Evolutionary conservation across 2,113 vertebrate genomes (phyloP), one percentile per base, ranked within the genome.

Genomic region (Euleptes europaea): DNA sequence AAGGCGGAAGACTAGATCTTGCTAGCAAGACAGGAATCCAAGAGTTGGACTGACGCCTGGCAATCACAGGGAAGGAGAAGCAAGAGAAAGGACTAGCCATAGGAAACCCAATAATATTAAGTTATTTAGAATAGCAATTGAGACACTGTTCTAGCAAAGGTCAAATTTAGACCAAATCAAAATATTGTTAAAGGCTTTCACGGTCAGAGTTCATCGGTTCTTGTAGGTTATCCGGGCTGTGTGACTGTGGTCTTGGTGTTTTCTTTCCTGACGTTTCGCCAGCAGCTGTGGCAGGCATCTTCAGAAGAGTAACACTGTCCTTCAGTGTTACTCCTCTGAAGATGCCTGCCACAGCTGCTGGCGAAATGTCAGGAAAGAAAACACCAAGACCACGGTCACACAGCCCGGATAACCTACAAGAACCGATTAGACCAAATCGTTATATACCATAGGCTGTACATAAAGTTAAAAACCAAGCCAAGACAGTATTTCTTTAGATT

Each of bases 401-500:
- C n/a, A n/a, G n/a, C n/a, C n/a, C n/a, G n/a, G n/a, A n/a, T n/a
- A n/a, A n/a, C n/a, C n/a, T n/a, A n/a, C n/a, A n/a, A n/a, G n/a
- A n/a, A n/a, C n/a, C n/a, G n/a, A n/a, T 33, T 67, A 67, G 66
- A 67, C 47, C 1, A 35, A 81, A n/a, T 38, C 14, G 47, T 74
- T 74, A 74, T 31, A 66, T 75, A 75, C 3, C 23, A 38, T 60
- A n/a, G 19, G 33, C 51, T 84, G 10, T 87, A 31, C 1, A 0
- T 80, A 26, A 0, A 0, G 60, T 40, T 57, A 3, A 71, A 2
- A 2, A 76, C 10, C 23, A 44, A 82, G 47, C 76, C 75, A 74
- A 35, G 77, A 87, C 66, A 88, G 12, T 10, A 2, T 82, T 82
- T 70, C 5, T 76, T 57, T 76, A 35, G 84, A 85, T 87, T 74